Evolutionary conservation across 2,888 invertebrate genomes (phyloP).

Genomic region (Nomada ruficornis): DNA sequence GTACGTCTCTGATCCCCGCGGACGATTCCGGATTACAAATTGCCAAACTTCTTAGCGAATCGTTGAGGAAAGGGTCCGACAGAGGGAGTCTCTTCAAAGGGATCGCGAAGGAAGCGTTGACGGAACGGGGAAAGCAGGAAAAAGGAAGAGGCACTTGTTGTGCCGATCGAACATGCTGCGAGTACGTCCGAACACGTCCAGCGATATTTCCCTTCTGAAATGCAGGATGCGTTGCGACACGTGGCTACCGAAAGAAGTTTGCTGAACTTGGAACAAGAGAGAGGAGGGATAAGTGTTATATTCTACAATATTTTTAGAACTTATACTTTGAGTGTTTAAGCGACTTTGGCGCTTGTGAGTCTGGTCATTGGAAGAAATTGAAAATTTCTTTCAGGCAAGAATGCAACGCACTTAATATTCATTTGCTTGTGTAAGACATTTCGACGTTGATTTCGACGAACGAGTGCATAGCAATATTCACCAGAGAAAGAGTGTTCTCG

Average conservation of each 20-base stretch:
- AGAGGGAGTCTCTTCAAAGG: constrained; percentile 50
- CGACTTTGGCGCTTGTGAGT: too few relatives aligned
- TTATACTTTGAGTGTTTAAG: too few relatives aligned
- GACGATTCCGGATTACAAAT: constrained; percentile 71
- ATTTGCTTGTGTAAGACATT: too few relatives aligned
- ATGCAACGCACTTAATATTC: too few relatives aligned
- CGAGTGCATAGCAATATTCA: too few relatives aligned
- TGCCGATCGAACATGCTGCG: constrained; percentile 58
- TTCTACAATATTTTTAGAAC: too few relatives aligned
- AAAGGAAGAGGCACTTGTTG: constrained; percentile 48
- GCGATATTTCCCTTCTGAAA: constrained; percentile 39
- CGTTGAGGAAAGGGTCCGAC: background rate
- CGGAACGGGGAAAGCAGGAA: constrained; percentile 30
- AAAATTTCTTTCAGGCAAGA: too few relatives aligned
- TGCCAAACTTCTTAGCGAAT: constrained; percentile 71
- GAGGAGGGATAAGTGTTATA: too few relatives aligned
- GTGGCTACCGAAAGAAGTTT: background rate
- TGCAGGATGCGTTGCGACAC: constrained; percentile 23
- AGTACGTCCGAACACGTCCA: constrained; percentile 36
- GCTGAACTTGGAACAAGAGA: background rate
- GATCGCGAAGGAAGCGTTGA: constrained; percentile 46
- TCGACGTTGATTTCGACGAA: too few relatives aligned
- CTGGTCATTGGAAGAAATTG: too few relatives aligned
- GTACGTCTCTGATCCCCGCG: constrained; percentile 57
- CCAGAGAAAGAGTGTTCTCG: too few relatives aligned